A percentile compares a stretch with the other conserved stretches of the same genome.
Conservation (phyloP, 2,888 invertebrate genomes). For the Ctenicera cuprea region DNA sequence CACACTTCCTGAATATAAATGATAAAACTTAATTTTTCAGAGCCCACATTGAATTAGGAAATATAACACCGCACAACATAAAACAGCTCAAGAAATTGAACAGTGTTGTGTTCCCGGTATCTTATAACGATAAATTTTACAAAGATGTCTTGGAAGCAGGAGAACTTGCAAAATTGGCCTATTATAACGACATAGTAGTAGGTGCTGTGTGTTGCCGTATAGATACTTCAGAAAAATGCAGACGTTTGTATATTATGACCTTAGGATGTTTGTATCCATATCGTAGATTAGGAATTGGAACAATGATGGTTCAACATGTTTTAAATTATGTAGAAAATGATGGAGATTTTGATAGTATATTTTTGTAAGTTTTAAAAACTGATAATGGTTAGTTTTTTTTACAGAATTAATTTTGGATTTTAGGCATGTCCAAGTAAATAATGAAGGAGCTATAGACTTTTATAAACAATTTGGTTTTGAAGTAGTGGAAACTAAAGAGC, state of each 20-base stretch:
- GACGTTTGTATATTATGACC: slow-evolving; percentile 99
- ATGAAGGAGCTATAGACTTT: slow-evolving; percentile 98
- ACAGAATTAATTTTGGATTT: no score
- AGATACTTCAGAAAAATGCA: slow-evolving; percentile 91
- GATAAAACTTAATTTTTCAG: slow-evolving; percentile 76
- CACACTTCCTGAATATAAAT: no score
- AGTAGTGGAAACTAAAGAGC: slow-evolving; percentile 97
- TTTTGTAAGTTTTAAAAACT: slow-evolving; percentile 51
- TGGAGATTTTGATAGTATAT: slow-evolving; percentile 97
- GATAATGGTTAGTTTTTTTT: no score
- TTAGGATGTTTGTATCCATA: slow-evolving; percentile 98
- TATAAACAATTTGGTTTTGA: slow-evolving; percentile 99
- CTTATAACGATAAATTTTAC: slow-evolving; percentile 99
- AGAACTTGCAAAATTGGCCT: slow-evolving; percentile 97
- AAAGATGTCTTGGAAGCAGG: slow-evolving; percentile 98
- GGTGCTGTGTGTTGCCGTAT: slow-evolving; percentile 99
- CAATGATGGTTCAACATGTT: slow-evolving; percentile 98
- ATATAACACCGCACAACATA: slow-evolving; percentile 99
- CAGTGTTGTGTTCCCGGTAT: slow-evolving; percentile 98
- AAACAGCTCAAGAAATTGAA: slow-evolving; percentile 97
- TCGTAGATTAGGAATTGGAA: slow-evolving; percentile 95
- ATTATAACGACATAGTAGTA: slow-evolving; percentile 99
- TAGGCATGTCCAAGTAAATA: slow-evolving; percentile 88
- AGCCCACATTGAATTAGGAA: slow-evolving; percentile 97
- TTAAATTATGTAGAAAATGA: slow-evolving; percentile 96